Base-by-base conservation (phyloP, 1,140 invertebrate genomes). In the Drosophila baimaii region DNA sequence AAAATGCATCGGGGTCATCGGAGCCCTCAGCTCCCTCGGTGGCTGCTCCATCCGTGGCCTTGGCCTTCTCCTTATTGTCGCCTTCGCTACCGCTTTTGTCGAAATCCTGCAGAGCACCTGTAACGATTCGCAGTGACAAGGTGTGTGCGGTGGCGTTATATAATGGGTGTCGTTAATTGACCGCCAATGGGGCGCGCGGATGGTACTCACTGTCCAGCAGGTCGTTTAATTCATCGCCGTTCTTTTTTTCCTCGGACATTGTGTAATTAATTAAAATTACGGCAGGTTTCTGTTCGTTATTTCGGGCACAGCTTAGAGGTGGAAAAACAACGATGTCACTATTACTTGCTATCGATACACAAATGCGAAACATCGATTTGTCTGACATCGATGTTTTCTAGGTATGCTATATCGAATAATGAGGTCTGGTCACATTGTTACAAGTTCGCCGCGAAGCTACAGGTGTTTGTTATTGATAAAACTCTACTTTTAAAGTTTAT, bases 71-170 rank as follows among this genome's bases (percentile, higher is more conserved):
- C 39, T 71, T 23, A 21, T 81, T 77, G 55, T 47, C 51, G 27
- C 84, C 64, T 17, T 54, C 39, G 56, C 77, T 70, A 15, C 79
- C 63, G 27, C 66, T 76, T 62, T 93, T 92, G 46, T 92, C 92
- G 44, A 94, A 93, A 80, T 94, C 93, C 81, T 93, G 83, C 41
- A 94, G 82, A 63, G 93, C 93, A 92, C 91, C 93, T 94, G 51
- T 31, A 43, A 37, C 10, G 35, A 78, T 57, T 59, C 15, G 19
- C 15, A 21, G n/a, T 31, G n/a, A 35, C 9, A 63, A 63, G 43
- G 8, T 25, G 10, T 13, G 55, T 13, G 17, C 21, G 12, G 13
- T 19, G 13, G 8, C 51, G 62, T 81, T 78, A 90, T 78, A 61
- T 74, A 90, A 77, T 65, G 27, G 56, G 21, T 47, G 44, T 8